Evolutionary conservation across 2,888 invertebrate species (phyloP).

Genomic region (Oeneis ivallda): DNA sequence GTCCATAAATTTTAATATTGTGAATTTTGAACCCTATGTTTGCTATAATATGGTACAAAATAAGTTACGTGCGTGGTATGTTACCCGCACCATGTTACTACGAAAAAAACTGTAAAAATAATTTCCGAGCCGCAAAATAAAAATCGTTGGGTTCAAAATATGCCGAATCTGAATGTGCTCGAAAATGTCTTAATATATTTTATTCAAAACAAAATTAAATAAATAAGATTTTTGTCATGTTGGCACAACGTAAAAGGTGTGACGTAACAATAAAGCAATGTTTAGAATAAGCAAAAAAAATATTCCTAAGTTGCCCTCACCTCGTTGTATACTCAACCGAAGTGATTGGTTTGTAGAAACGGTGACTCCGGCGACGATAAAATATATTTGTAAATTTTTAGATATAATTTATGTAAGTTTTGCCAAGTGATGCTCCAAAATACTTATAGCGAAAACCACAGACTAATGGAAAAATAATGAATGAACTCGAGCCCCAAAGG

Average conservation of each 20-base stretch:
- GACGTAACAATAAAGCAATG: constrained; percentile 4
- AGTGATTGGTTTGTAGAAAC: not conserved
- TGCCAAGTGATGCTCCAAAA: constrained; percentile 1
- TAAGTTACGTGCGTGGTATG: no score
- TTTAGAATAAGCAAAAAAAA: not conserved
- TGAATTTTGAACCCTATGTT: no score
- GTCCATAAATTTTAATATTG: no score
- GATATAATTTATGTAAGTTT: not conserved
- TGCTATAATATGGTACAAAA: no score
- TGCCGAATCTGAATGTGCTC: no score
- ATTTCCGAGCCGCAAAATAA: no score
- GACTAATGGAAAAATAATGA: not conserved
- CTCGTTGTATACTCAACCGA: not conserved
- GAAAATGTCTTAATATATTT: not conserved
- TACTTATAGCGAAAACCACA: not conserved
- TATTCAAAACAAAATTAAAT: no score
- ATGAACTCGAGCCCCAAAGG: not conserved
- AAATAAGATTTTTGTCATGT: not conserved
- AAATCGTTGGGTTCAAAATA: no score
- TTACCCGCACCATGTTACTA: no score
- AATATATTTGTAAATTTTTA: not conserved
- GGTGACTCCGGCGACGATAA: not conserved
- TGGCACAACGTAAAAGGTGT: not conserved
- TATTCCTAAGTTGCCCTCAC: constrained; percentile 9
- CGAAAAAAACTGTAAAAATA: no score